Evolutionary conservation across 1,140 invertebrate species (phyloP).

Genomic region (Agrypnia vestita): DNA sequence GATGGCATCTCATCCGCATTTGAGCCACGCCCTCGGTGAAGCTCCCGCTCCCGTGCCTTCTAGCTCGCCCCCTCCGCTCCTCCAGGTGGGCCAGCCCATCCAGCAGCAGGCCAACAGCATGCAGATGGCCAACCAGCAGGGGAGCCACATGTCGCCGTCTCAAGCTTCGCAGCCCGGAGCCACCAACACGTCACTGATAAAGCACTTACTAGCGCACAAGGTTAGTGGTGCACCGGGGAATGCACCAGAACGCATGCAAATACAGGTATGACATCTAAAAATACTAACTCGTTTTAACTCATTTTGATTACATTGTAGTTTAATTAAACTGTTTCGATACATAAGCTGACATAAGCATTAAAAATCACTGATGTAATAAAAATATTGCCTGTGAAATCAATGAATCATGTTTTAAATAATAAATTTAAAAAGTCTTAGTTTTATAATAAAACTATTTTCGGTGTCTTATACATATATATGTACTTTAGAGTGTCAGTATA

Average conservation of each 20-base stretch:
- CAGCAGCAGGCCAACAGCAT: not conserved
- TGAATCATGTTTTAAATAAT: no score
- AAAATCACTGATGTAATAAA: no score
- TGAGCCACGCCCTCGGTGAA: slow-evolving; percentile 43
- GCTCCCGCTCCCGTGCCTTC: not conserved
- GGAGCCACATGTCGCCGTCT: slow-evolving; percentile 13
- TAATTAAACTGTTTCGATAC: no score
- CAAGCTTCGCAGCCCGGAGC: slow-evolving; percentile 14
- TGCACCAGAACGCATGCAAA: slow-evolving; percentile 59
- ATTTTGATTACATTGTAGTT: no score
- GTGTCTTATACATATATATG: no score
- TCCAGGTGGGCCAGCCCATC: slow-evolving; percentile 61
- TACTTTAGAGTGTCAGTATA: no score
- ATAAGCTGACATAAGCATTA: no score
- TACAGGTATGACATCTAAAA: slow-evolving; percentile 56
- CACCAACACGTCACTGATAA: slow-evolving; percentile 68
- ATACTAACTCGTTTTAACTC: slow-evolving; percentile 38
- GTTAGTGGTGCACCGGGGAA: slow-evolving; percentile 68
- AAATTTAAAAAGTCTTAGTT: no score
- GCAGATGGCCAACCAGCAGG: not conserved
- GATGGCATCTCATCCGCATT: slow-evolving; percentile 47
- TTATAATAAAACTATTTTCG: no score
- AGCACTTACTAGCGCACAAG: slow-evolving; percentile 72
- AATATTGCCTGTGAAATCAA: no score
- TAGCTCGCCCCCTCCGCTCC: slow-evolving; percentile 58